Conservation (phyloP, 2,888 invertebrate genomes). For the Diplolepis rosae region DNA sequence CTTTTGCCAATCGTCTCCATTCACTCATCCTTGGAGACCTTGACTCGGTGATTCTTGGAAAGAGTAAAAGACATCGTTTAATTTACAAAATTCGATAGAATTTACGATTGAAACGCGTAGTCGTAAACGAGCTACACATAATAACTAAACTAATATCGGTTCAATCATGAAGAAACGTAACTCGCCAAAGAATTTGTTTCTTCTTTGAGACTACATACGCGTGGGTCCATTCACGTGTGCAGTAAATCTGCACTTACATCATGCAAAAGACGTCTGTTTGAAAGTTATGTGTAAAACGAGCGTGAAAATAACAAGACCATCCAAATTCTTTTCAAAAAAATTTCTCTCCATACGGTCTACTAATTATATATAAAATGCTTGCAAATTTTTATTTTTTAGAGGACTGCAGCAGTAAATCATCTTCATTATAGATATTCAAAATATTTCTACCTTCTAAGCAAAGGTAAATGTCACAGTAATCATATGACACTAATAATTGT, state of each 20-base stretch:
- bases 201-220: slow-evolving; percentile 1
- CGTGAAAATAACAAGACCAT: slow-evolving; percentile 27
- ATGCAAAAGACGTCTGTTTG: neutral
- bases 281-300: slow-evolving; percentile 13
- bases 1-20: slow-evolving; percentile 9
- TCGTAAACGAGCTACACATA: slow-evolving; percentile 7
- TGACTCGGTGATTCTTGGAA: slow-evolving; percentile 7
- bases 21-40: slow-evolving; percentile 8
- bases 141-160: slow-evolving; percentile 20
- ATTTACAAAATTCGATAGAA: slow-evolving; percentile 6
- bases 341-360: neutral
- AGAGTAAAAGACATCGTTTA: slow-evolving; percentile 11
- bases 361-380: neutral
- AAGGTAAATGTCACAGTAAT: no score
- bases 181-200: slow-evolving; percentile 3
- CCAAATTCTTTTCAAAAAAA: neutral
- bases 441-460: neutral
- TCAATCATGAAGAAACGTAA: neutral
- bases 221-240: neutral
- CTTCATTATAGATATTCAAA: neutral
- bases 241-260: neutral
- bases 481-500: no score
- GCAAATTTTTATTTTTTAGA: neutral
- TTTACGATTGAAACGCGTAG: slow-evolving; percentile 13
- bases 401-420: neutral